A percentile compares a stretch with the other conserved stretches of the same genome.
Conservation (phyloP, 2,797 vertebrate genomes). For the Acanthurus tractus region DNA sequence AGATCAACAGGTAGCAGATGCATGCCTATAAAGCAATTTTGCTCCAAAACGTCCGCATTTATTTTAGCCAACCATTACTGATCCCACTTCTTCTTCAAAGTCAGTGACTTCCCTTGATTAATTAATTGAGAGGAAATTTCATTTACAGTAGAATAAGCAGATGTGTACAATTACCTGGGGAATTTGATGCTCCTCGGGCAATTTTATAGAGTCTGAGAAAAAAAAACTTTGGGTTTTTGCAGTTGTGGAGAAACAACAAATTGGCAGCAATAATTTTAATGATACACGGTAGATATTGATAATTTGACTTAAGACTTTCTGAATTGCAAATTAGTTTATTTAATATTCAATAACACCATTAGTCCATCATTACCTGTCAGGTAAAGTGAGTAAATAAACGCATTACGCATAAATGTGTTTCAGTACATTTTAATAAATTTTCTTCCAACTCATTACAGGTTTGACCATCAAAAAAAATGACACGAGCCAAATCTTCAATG, state of each 20-base stretch:
- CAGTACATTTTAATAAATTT: neutral
- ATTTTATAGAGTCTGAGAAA: slow-evolving; percentile 28
- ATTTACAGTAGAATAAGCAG: slow-evolving; percentile 51
- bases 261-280: slow-evolving; percentile 16
- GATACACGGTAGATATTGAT: slow-evolving; percentile 17
- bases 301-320: slow-evolving; percentile 11
- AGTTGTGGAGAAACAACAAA: neutral
- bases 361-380: neutral
- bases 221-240: slow-evolving; percentile 37
- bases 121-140: slow-evolving; percentile 52
- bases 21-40: neutral
- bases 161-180: slow-evolving; percentile 52
- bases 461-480: neutral
- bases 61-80: slow-evolving; percentile 10
- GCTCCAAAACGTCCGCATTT: slow-evolving; percentile 5
- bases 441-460: neutral
- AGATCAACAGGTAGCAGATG: slow-evolving; percentile 11
- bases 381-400: neutral
- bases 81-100: slow-evolving; percentile 22
- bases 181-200: slow-evolving; percentile 37
- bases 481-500: neutral
- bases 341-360: slow-evolving; percentile 24
- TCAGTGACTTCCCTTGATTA: slow-evolving; percentile 38
- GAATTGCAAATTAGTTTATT: slow-evolving; percentile 25
- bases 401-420: slow-evolving; percentile 1